Evolutionary conservation across 2,797 vertebrate genomes (phyloP).

Genomic region (Scyliorhinus canicula): DNA sequence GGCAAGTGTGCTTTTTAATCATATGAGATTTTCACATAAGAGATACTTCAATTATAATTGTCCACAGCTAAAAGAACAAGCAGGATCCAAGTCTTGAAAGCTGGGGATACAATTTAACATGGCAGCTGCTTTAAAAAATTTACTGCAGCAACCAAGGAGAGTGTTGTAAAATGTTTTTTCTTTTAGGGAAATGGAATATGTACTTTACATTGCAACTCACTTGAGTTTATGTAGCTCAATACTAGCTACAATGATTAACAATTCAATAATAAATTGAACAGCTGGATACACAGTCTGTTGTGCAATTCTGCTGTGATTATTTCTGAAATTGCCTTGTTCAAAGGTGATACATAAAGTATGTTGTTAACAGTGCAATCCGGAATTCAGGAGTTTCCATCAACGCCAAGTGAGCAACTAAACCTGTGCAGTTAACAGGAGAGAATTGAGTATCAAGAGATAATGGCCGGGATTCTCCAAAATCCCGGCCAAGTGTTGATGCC

Average conservation of each 20-base stretch:
- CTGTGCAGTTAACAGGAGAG: not conserved
- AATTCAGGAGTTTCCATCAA: not conserved
- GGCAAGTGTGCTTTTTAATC: too few relatives aligned
- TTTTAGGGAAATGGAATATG: not conserved
- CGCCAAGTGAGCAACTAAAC: not conserved
- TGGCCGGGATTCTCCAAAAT: too few relatives aligned
- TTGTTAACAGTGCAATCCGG: not conserved
- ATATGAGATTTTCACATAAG: not conserved
- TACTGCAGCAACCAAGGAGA: not conserved
- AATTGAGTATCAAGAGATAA: not conserved
- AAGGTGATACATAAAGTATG: not conserved
- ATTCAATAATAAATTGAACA: not conserved
- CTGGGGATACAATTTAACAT: not conserved
- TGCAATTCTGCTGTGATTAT: not conserved
- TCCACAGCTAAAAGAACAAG: not conserved
- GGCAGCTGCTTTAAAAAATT: slow-evolving; percentile 16
- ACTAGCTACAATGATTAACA: not conserved
- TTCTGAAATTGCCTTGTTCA: not conserved
- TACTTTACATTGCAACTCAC: not conserved
- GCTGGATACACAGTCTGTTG: not conserved
- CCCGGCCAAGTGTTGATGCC: too few relatives aligned
- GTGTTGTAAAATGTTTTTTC: not conserved
- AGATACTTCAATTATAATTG: not conserved
- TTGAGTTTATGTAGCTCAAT: not conserved
- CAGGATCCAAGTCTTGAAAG: not conserved